These are phyloP conservation scores for Drosophila lini DNA, from an alignment of 1,140 invertebrate genomes.

Conservation along the genomic window DNA sequence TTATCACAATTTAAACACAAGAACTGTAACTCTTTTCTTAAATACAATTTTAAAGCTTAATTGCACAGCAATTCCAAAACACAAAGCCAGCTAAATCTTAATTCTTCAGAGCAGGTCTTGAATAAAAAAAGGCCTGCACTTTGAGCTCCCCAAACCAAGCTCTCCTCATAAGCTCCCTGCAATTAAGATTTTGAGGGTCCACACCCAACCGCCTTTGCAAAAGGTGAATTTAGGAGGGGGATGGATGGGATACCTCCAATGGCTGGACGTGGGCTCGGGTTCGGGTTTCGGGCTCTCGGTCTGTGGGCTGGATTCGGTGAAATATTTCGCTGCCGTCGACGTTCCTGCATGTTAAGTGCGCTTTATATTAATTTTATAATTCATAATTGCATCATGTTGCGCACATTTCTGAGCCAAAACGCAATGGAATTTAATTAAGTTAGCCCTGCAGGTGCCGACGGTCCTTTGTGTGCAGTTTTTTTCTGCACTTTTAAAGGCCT, in stretches of 20 bases:
- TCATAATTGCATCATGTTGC: conserved; percentile 70
- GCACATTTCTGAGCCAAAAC: conserved; percentile 54
- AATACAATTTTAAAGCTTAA: not conserved
- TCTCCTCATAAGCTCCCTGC: conserved; percentile 25
- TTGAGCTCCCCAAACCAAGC: conserved; percentile 4
- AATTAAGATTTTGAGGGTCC: conserved; percentile 44
- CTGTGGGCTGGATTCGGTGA: conserved; percentile 43
- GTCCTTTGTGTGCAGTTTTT: conserved; percentile 42
- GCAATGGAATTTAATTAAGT: conserved; percentile 72
- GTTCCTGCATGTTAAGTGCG: conserved; percentile 64
- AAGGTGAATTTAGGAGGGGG: conserved; percentile 1
- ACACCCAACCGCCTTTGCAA: conserved; percentile 13
- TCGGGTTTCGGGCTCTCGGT: conserved; percentile 7
- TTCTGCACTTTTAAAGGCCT: conserved; percentile 25
- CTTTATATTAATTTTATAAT: conserved; percentile 64
- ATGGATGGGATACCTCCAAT: not conserved
- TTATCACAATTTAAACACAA: not conserved
- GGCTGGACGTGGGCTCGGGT: conserved; percentile 4
- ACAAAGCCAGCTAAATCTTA: not conserved
- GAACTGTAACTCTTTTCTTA: not conserved
- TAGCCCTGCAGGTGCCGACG: conserved; percentile 44
- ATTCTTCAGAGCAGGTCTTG: not conserved
- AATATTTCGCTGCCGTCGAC: conserved; percentile 55
- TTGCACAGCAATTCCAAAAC: not conserved
- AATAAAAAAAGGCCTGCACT: conserved; percentile 7